These are phyloP conservation scores for Elegia similella DNA, from an alignment of 2,888 invertebrate species.

Conservation along the genomic window DNA sequence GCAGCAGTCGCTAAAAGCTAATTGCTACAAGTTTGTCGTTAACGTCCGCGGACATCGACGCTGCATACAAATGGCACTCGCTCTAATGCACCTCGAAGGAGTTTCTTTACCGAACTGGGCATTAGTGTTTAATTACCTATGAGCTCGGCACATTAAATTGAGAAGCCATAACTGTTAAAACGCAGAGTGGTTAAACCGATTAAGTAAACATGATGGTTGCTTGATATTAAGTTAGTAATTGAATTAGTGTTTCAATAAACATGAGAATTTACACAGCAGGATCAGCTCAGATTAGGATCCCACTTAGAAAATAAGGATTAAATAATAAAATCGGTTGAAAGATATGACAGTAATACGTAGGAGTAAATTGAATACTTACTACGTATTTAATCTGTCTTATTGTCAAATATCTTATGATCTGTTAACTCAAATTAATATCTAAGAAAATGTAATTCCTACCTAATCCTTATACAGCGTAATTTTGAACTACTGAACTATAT, in stretches of 20 bases:
- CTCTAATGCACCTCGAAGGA: slow-evolving; percentile 39
- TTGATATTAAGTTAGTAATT: slow-evolving; percentile 4
- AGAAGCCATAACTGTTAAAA: slow-evolving; percentile 10
- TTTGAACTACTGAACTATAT: too few relatives aligned
- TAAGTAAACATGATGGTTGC: slow-evolving; percentile 3
- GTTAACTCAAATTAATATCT: too few relatives aligned
- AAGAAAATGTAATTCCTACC: too few relatives aligned
- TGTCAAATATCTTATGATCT: too few relatives aligned
- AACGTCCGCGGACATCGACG: slow-evolving; percentile 52
- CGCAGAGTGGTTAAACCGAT: slow-evolving; percentile 7
- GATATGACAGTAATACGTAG: not conserved
- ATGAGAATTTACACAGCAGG: slow-evolving; percentile 6
- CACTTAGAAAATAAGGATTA: not conserved
- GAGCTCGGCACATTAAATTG: slow-evolving; percentile 31
- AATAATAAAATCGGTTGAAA: not conserved
- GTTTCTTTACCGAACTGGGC: slow-evolving; percentile 35
- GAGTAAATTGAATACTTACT: too few relatives aligned
- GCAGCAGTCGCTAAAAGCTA: slow-evolving; percentile 42
- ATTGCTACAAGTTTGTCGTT: slow-evolving; percentile 53
- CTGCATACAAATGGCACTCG: slow-evolving; percentile 62
- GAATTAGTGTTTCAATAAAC: slow-evolving; percentile 7
- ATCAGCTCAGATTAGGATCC: not conserved
- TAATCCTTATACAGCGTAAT: too few relatives aligned
- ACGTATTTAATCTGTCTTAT: too few relatives aligned
- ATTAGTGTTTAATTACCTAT: slow-evolving; percentile 27